Percentiles rank a stretch among this genome's conserved stretches.
Evolutionary conservation across 1,140 invertebrate genomes (phyloP).

Genomic region (Pemphigus obesinymphae): DNA sequence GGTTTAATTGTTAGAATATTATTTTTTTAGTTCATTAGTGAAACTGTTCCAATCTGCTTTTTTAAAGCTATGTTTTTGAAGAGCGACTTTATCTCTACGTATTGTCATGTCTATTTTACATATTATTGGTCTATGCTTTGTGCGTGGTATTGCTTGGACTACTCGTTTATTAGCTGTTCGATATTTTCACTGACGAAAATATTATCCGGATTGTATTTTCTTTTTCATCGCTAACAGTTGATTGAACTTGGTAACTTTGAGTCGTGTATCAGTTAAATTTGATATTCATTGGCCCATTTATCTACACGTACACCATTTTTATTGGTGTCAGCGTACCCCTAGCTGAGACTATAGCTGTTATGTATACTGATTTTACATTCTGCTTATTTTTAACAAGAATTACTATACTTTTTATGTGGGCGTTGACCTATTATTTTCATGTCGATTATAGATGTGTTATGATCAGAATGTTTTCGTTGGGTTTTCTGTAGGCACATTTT

Average conservation of each 20-base stretch:
- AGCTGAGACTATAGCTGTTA: slow-evolving; percentile 17
- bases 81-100: neutral
- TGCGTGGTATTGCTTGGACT: too few species aligned
- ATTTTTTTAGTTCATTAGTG: neutral
- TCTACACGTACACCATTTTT: slow-evolving; percentile 23
- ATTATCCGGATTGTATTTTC: slow-evolving; percentile 35
- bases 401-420: neutral
- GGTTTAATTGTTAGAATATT: neutral
- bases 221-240: neutral
- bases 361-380: neutral
- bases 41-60: slow-evolving; percentile 9
- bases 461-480: neutral
- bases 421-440: slow-evolving; percentile 3
- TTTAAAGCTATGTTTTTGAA: slow-evolving; percentile 11
- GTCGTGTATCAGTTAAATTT: slow-evolving; percentile 19
- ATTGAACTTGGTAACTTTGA: neutral
- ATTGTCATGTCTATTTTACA: too few species aligned
- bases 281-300: neutral
- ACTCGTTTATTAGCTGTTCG: neutral
- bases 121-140: neutral
- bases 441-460: slow-evolving; percentile 8
- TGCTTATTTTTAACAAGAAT: neutral
- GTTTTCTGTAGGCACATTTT: slow-evolving; percentile 33
- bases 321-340: slow-evolving; percentile 21
- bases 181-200: neutral